Evolutionary conservation across 1,140 invertebrate genomes (phyloP).

Genomic region (Pissodes strobi): DNA sequence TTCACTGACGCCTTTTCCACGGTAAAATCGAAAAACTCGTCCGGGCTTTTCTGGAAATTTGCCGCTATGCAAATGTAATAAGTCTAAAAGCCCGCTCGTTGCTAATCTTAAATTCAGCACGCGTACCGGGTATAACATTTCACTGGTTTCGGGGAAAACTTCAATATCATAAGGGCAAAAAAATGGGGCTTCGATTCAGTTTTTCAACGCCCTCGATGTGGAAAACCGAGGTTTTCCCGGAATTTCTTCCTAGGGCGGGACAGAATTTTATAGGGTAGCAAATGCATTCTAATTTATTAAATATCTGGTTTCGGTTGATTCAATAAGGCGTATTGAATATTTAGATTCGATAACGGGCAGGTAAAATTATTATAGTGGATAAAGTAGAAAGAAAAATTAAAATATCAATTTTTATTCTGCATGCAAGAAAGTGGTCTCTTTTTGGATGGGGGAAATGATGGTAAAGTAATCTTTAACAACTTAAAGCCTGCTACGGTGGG

Average conservation of each 20-base stretch:
- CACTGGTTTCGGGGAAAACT: conserved; percentile 30
- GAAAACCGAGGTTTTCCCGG: conserved; percentile 23
- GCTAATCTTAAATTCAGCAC: conserved; percentile 28
- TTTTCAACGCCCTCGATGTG: conserved; percentile 28
- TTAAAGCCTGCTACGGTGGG: too few relatives aligned
- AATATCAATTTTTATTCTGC: too few relatives aligned
- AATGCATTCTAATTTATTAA: too few relatives aligned
- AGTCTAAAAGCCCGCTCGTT: conserved; percentile 24
- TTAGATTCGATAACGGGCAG: too few relatives aligned
- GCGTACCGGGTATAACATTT: conserved; percentile 28
- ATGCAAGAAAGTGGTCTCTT: too few relatives aligned
- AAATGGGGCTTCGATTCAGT: conserved; percentile 21
- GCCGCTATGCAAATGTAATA: conserved; percentile 35
- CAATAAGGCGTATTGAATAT: too few relatives aligned
- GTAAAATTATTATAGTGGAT: too few relatives aligned
- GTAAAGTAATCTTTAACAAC: too few relatives aligned
- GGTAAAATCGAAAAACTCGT: conserved; percentile 1
- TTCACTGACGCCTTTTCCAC: background rate
- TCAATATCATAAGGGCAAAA: conserved; percentile 29
- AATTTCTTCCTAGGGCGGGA: background rate
- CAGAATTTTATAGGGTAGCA: background rate
- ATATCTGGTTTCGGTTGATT: too few relatives aligned
- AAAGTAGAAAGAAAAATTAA: too few relatives aligned
- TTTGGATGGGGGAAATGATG: too few relatives aligned
- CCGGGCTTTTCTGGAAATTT: conserved; percentile 16